Evolutionary conservation across 2,888 invertebrate species (phyloP).

Genomic region (Sycophila texana): DNA sequence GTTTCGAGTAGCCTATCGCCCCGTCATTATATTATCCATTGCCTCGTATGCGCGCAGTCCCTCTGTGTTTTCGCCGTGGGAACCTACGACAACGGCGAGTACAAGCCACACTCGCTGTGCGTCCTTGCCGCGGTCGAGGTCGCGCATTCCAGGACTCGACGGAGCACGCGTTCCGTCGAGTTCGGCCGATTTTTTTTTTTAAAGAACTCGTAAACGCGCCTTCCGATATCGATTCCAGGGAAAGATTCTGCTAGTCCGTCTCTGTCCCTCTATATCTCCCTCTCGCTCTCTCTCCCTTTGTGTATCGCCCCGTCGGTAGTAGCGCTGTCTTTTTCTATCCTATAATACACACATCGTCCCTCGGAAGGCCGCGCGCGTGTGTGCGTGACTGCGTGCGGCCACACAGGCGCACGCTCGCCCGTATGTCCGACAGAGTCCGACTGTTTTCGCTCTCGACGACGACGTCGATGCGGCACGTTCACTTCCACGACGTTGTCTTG

Average conservation of each 20-base stretch:
- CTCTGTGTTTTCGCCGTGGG: slow-evolving; percentile 51
- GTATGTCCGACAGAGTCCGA: not conserved
- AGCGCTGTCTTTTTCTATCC: slow-evolving; percentile 10
- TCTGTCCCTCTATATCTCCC: slow-evolving; percentile 36
- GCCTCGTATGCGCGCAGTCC: slow-evolving; percentile 26
- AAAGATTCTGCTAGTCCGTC: slow-evolving; percentile 44
- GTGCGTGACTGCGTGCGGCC: not conserved
- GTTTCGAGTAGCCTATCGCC: not conserved
- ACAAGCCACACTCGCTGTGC: slow-evolving; percentile 38
- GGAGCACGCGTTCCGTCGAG: no score
- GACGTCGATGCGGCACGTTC: slow-evolving; percentile 8
- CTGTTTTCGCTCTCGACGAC: slow-evolving; percentile 18
- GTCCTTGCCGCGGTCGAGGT: slow-evolving; percentile 4
- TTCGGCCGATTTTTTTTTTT: no score
- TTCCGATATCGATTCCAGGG: slow-evolving; percentile 53
- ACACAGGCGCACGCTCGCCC: not conserved
- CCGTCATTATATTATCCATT: slow-evolving; percentile 25
- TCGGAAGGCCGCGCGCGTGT: not conserved
- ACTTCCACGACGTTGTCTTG: not conserved
- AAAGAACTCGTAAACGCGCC: not conserved
- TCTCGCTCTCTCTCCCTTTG: slow-evolving; percentile 45
- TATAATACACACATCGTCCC: slow-evolving; percentile 9
- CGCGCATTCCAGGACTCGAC: not conserved
- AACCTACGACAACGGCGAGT: slow-evolving; percentile 15
- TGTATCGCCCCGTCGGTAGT: slow-evolving; percentile 28